A percentile compares a stretch with the other conserved stretches of the same genome.
These are phyloP conservation scores for Julus scanicus DNA, from an alignment of 2,888 invertebrate species.

Conservation along the genomic window DNA sequence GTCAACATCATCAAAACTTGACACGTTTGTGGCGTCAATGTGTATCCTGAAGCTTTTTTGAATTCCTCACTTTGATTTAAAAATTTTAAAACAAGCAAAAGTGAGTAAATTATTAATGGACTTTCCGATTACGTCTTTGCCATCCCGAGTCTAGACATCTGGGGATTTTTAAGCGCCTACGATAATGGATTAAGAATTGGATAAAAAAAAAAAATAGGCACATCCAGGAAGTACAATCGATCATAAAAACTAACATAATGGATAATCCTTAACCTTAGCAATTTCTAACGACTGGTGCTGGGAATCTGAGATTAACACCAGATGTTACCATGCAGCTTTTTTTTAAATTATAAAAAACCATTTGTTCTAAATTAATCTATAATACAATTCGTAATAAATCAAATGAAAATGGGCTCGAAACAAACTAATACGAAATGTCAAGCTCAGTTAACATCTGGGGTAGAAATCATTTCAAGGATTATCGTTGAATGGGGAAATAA, in stretches of 20 bases:
- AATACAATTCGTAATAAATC: neutral
- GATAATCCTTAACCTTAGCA: neutral
- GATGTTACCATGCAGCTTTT: neutral
- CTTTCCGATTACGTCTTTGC: neutral
- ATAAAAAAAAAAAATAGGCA: neutral
- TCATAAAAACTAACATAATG: neutral
- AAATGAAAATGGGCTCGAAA: neutral
- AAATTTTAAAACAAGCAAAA: neutral
- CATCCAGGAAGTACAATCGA: neutral
- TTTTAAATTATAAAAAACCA: neutral
- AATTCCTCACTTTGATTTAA: neutral
- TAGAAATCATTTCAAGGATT: constrained; percentile 19
- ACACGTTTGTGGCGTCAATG: neutral
- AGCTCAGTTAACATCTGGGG: constrained; percentile 8
- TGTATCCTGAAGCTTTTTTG: neutral
- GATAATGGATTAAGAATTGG: neutral
- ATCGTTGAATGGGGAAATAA: neutral
- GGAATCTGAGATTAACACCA: neutral
- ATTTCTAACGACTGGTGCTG: neutral
- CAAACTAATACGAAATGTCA: neutral
- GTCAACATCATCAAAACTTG: too few relatives aligned
- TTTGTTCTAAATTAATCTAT: neutral
- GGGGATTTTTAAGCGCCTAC: neutral
- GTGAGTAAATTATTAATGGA: neutral
- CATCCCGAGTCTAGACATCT: neutral